Evolutionary conservation across 2,113 vertebrate species (phyloP).

Genomic region (Antidorcas marsupialis): DNA sequence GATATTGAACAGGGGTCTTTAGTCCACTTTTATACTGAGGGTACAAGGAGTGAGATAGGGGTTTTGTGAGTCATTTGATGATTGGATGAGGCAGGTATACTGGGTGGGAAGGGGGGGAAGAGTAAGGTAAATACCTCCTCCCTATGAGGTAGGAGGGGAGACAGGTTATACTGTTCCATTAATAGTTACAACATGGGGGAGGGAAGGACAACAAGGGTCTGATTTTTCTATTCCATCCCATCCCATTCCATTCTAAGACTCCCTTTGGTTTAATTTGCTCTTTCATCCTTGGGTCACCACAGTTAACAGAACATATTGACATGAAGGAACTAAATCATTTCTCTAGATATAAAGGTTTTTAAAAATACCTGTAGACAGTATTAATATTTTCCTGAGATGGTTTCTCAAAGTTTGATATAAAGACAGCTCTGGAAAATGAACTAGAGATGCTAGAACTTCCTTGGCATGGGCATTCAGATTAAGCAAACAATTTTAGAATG

Average conservation of each 20-base stretch:
- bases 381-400: not conserved
- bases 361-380: not conserved
- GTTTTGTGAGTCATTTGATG: not conserved
- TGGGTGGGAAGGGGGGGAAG: rapidly evolving
- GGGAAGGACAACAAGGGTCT: not conserved
- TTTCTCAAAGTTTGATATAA: not conserved
- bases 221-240: not conserved
- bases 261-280: not conserved
- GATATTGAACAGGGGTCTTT: not conserved
- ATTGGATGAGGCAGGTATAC: not conserved
- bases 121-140: not conserved
- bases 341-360: not conserved
- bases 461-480: not conserved
- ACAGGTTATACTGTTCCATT: not conserved
- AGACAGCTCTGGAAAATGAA: not conserved
- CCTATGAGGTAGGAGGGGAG: not conserved
- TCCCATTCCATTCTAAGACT: not conserved
- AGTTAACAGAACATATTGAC: not conserved
- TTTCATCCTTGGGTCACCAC: not conserved
- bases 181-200: not conserved
- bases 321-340: not conserved
- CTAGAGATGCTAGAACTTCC: not conserved
- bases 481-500: not conserved
- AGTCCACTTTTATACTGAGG: not conserved
- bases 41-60: not conserved